phyloP scores from a whole-genome alignment of 2,888 invertebrate genomes.

The Agrotis clavis region DNA sequence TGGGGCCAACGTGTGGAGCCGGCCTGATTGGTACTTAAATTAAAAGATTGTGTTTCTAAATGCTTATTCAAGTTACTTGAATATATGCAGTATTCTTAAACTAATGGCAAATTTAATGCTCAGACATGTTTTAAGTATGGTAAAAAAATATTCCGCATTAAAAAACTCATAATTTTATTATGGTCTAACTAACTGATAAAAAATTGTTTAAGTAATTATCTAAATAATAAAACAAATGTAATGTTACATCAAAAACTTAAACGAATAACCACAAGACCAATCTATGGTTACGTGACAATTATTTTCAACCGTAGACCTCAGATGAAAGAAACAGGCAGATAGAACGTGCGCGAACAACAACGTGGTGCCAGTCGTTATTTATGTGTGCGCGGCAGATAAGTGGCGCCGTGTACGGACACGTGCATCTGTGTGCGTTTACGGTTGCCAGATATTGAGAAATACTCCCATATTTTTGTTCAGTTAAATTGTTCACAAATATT shows the following conservation, averaged over 20 bases:
- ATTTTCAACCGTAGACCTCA: constrained; percentile 54
- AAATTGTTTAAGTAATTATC: not conserved
- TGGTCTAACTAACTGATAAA: not conserved
- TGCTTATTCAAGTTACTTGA: not conserved
- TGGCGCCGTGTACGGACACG: too few species aligned
- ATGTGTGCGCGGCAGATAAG: too few species aligned
- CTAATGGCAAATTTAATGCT: not conserved
- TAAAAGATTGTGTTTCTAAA: constrained; percentile 5
- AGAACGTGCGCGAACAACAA: too few species aligned
- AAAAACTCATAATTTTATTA: not conserved
- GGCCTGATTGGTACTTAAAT: too few species aligned
- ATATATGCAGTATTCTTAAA: not conserved
- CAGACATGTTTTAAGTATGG: too few species aligned
- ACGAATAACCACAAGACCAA: constrained; percentile 50
- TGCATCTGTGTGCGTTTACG: too few species aligned
- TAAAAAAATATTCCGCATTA: not conserved
- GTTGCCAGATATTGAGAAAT: too few species aligned
- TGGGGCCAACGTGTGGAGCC: too few species aligned
- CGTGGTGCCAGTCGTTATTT: too few species aligned
- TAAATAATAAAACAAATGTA: not conserved
- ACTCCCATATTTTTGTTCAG: too few species aligned
- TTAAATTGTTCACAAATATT: too few species aligned
- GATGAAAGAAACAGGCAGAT: too few species aligned
- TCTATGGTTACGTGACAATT: constrained; percentile 65
- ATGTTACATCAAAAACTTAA: constrained; percentile 40